Evolutionary conservation across 2,113 vertebrate genomes (phyloP).

Genomic region (Tretioscincus oriximinensis): DNA sequence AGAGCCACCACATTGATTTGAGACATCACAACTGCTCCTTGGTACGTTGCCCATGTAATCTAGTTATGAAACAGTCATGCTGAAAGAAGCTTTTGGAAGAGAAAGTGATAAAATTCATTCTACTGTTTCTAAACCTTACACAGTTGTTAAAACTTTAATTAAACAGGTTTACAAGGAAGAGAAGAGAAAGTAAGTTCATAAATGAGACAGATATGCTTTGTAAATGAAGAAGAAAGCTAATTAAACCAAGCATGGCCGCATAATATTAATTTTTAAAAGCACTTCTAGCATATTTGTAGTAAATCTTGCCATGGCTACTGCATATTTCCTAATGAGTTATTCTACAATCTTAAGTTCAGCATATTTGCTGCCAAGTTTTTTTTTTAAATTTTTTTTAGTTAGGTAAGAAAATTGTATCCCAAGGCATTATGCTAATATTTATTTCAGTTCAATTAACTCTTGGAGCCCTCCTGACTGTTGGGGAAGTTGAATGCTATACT

Average conservation of each 20-base stretch:
- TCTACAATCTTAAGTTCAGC: constrained; percentile 58
- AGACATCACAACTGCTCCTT: constrained; percentile 8
- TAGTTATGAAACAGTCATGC: constrained; percentile 40
- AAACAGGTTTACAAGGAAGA: constrained; percentile 68
- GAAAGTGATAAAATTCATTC: constrained; percentile 64
- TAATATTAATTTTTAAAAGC: constrained; percentile 79
- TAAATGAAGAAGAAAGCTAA: constrained; percentile 78
- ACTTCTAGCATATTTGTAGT: constrained; percentile 68
- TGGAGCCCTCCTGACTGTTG: constrained; percentile 38
- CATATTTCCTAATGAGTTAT: constrained; percentile 70
- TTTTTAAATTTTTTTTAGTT: constrained; percentile 21
- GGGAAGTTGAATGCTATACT: constrained; percentile 28
- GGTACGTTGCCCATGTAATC: constrained; percentile 13
- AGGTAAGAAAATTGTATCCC: constrained; percentile 61
- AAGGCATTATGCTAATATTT: constrained; percentile 62
- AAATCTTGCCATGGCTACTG: constrained; percentile 67
- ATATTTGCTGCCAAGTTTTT: constrained; percentile 55
- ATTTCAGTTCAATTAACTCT: constrained; percentile 61
- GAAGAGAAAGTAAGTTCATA: constrained; percentile 70
- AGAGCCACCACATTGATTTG: constrained; percentile 2
- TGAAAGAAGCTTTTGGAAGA: constrained; percentile 60
- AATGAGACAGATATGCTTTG: constrained; percentile 75
- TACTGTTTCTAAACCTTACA: constrained; percentile 66
- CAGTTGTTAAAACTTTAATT: constrained; percentile 78
- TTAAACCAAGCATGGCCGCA: constrained; percentile 70